Evolutionary conservation across 1,140 invertebrate species (phyloP).

Genomic region (Bombus sylvicola): DNA sequence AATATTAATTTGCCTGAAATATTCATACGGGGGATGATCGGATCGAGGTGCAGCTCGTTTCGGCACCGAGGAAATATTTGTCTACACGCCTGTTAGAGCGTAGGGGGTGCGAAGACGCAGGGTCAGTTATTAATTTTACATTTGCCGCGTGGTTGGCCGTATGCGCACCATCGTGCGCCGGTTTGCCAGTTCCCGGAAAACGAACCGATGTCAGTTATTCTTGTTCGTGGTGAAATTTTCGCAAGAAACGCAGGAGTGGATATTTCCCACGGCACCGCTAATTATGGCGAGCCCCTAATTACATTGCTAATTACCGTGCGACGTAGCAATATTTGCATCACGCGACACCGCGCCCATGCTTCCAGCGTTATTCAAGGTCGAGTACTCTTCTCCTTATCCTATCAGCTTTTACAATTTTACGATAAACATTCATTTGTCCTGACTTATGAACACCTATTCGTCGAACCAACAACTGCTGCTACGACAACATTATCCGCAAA

Average conservation of each 20-base stretch:
- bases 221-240: not conserved
- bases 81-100: conserved; percentile 10
- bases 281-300: conserved; percentile 37
- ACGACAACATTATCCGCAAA: no score
- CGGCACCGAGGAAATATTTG: conserved; percentile 34
- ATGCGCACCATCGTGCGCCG: not conserved
- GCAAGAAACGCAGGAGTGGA: not conserved
- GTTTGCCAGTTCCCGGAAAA: not conserved
- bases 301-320: conserved; percentile 42
- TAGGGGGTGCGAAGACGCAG: conserved; percentile 26
- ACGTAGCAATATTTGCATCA: conserved; percentile 23
- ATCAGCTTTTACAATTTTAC: not conserved
- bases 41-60: conserved; percentile 1
- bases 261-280: conserved; percentile 20
- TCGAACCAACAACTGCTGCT: no score
- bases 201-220: not conserved
- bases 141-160: conserved; percentile 25
- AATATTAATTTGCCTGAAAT: conserved; percentile 48
- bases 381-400: not conserved
- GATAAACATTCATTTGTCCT: no score
- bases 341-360: not conserved
- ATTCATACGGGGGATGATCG: conserved; percentile 36
- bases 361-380: not conserved
- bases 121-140: conserved; percentile 46
- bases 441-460: no score